Evolutionary conservation across 2,888 invertebrate genomes (phyloP), one percentile per base, ranked within the genome.

Genomic region (Balanococcus diminutus): DNA sequence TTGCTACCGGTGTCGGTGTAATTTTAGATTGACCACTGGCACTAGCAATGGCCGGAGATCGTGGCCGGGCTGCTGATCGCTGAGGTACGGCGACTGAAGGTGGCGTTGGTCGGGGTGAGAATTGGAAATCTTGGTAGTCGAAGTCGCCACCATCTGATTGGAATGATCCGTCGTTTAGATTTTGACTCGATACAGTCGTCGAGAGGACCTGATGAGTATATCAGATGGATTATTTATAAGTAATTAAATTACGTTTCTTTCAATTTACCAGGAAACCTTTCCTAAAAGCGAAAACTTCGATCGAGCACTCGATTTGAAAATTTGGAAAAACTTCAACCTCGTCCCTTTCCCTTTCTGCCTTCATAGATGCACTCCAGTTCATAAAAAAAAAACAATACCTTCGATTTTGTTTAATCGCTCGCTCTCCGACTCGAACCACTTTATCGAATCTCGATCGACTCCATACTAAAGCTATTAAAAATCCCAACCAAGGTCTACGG

Each of bases 1-100:
- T 95, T 0, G 95, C 94, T 14, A 95, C 94, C 0, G 95, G 95
- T 0, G 86, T 86, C 0, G 95, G 95, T 0, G 86, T 86, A 14
- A 67, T 67, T 86, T 82, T 82, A 46, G 39, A 16, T 67, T 81
- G 67, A 5, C 31, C 19, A 28, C 25, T 28, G n/a, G 42, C 36
- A 25, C 19, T 82, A 39, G 86, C n/a, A 28, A 82, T 42, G 36
- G 51, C 36, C 36, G 86, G 86, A 39, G 82, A 56, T 61, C 72
- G 51, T 6, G 86, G 67, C 19, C 67, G 61, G 19, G 67, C 72
- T 42, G 36, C 56, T 4, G 32, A 28, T 32, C 51, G 28, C n/a
- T 32, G 51, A 28, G 61, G 51, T 1, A 84, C 61, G 16, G 42
- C 19, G 4, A 19, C 75, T 8, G 22, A 19, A 25, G 5, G 9